phyloP scores from a whole-genome alignment of 2,797 vertebrate genomes.

The Muscicapa striata region DNA sequence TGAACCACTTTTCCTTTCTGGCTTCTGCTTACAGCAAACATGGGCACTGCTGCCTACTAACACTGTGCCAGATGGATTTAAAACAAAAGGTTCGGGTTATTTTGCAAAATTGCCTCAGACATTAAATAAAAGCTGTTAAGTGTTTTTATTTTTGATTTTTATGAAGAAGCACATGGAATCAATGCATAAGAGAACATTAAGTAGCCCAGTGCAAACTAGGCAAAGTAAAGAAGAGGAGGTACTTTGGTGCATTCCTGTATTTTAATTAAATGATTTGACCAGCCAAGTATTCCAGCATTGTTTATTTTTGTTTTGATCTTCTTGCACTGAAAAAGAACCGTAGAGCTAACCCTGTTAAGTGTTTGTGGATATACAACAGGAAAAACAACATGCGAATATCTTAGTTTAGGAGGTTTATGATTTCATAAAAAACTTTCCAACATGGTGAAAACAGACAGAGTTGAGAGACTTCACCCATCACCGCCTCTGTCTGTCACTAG shows the following conservation, averaged over 20 bases:
- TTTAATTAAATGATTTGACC: background rate
- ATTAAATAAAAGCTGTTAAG: background rate
- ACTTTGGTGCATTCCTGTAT: background rate
- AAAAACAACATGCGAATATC: background rate
- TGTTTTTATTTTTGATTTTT: background rate
- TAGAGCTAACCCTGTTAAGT: background rate
- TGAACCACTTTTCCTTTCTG: background rate
- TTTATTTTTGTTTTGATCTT: background rate
- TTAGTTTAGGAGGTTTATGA: background rate
- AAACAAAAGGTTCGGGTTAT: background rate
- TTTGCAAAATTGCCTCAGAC: background rate
- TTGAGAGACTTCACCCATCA: background rate
- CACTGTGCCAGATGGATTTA: background rate
- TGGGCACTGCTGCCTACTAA: rapidly evolving
- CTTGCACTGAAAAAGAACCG: background rate
- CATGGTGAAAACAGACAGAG: background rate
- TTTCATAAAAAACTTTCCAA: background rate
- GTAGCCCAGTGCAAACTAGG: background rate
- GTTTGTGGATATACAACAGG: background rate
- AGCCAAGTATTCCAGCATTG: background rate
- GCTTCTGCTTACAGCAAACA: background rate
- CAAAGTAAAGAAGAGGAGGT: background rate
- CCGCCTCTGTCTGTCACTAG: background rate
- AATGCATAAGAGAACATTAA: background rate
- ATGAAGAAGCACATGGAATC: background rate